phyloP scores from a whole-genome alignment of 2,888 invertebrate species.

The Danaus chrysippus region DNA sequence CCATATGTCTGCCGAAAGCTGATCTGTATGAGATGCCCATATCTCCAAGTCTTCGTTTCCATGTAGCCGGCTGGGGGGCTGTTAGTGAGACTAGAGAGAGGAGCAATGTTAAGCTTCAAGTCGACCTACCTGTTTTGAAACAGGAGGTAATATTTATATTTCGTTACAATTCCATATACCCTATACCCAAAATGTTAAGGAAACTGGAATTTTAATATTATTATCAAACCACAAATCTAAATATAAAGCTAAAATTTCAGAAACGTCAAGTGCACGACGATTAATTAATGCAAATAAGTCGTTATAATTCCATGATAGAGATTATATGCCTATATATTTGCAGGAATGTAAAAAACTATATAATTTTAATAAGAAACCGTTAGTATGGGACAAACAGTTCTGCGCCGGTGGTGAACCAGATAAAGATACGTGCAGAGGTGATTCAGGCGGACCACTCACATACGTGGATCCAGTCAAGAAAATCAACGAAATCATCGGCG shows the following conservation, averaged over 20 bases:
- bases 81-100: conserved; percentile 27
- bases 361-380: not conserved
- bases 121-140: conserved; percentile 45
- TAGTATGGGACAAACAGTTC: conserved; percentile 42
- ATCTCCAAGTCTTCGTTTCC: conserved; percentile 35
- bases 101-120: conserved; percentile 45
- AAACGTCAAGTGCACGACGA: too few relatives aligned
- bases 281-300: too few relatives aligned
- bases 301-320: too few relatives aligned
- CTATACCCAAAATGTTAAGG: too few relatives aligned
- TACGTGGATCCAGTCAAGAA: conserved; percentile 32
- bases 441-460: conserved; percentile 56
- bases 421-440: conserved; percentile 54
- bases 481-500: conserved; percentile 45
- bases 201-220: not conserved
- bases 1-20: conserved; percentile 48
- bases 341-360: not conserved
- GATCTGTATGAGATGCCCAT: conserved; percentile 22
- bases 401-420: conserved; percentile 54
- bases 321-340: too few relatives aligned
- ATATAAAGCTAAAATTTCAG: too few relatives aligned
- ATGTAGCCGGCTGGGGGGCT: conserved; percentile 53
- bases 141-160: conserved; percentile 24
- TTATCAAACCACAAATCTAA: not conserved
- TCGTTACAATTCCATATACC: too few relatives aligned